Evolutionary conservation across 23 tunicate genomes (phyloP), one percentile per base, ranked within the genome.

Genomic region (Ciona savignyi): DNA sequence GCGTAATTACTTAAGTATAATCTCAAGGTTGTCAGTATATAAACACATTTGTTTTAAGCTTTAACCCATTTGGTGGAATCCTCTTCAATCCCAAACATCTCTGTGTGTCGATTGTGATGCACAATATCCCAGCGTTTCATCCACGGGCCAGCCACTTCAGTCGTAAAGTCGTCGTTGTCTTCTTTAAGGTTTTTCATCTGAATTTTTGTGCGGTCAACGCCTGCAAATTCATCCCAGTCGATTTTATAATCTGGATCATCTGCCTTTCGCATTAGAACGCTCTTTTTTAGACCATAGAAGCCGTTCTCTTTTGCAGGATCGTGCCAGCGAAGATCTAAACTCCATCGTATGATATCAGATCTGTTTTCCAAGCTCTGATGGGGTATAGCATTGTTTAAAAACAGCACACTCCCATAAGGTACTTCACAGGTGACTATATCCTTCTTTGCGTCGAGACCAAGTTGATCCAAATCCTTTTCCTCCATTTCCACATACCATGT

Each of bases 291-390:
- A 34, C 96, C 88, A 74, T 82, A 81, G 51, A 89, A 89, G 4
- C 96, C 96, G 56, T 89, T 89, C 29, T 72, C 71, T 20, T 65
- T 68, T 33, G 78, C 86, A 23, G 96, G 96, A 9, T 65, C 30
- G 51, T 89, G 96, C 96, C 96, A 89, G 22, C 96, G 83, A 51
- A 89, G 70, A 70, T 89, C 96, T 9, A 89, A 30, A 70, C 96
- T 89, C 96, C 96, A 89, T 2, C 96, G 82, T 33, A 87, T 81
- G 21, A 70, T 76, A 35, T 81, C 83, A 31, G 86, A 87, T 0
- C 61, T 34, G 51, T 87, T 87, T 35, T 81, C 83, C 74, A 87
- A 63, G 78, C 86, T 89, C 35, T 68, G 72, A 69, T 89, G 96
- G 0, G 96, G 96, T 27, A 89, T 65, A 29, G 89, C 81, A 74